A percentile compares a stretch with the other conserved stretches of the same genome.
Evolutionary conservation across 2,888 invertebrate species (phyloP).

Genomic region (Cerastis leucographa): DNA sequence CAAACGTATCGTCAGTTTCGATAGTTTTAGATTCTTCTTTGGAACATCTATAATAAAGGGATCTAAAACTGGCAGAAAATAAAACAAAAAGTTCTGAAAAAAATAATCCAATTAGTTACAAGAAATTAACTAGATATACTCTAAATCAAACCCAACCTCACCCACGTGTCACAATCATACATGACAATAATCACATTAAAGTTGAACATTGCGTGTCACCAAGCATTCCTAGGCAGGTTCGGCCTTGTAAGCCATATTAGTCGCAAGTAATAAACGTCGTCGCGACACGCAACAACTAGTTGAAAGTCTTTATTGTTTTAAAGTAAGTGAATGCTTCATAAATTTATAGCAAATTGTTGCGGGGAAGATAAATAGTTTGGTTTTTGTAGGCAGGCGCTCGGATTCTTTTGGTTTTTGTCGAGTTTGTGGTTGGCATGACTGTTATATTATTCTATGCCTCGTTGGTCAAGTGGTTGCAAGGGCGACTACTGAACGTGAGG

Average conservation of each 20-base stretch:
- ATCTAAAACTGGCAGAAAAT: background rate
- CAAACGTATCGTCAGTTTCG: too few species aligned
- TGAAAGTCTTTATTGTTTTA: constrained; percentile 39
- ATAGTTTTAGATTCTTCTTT: background rate
- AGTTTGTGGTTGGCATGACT: background rate
- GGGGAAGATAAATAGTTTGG: constrained; percentile 9
- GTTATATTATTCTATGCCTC: background rate
- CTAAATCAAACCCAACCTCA: constrained; percentile 26
- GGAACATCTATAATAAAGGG: background rate
- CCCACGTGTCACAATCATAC: constrained; percentile 13
- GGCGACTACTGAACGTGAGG: background rate
- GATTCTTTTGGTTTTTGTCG: background rate
- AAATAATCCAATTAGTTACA: background rate
- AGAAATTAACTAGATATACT: background rate
- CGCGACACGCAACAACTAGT: constrained; percentile 47
- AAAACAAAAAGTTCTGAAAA: background rate
- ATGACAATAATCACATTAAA: constrained; percentile 46
- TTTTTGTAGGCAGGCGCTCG: background rate
- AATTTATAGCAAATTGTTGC: constrained; percentile 16
- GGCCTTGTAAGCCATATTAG: constrained; percentile 46
- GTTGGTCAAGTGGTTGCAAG: background rate
- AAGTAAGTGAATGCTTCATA: constrained; percentile 13
- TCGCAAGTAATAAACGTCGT: constrained; percentile 24
- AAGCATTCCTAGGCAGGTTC: constrained; percentile 16
- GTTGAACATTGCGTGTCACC: constrained; percentile 41